Conservation (phyloP, 1,140 invertebrate genomes). For the Neomicropteryx cornuta region DNA sequence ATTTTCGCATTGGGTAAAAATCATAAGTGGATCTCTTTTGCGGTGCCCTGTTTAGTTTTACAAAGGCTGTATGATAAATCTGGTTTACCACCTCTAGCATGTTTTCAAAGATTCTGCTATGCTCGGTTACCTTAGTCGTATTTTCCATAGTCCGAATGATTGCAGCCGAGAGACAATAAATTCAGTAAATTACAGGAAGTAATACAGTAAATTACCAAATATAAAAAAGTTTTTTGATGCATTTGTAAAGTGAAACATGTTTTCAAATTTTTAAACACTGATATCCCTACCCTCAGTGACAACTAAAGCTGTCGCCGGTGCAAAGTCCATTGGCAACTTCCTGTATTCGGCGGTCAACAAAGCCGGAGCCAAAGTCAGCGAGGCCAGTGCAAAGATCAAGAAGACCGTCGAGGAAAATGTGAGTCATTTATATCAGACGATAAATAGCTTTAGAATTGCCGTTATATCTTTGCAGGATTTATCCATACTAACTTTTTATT, state of each 20-base stretch:
- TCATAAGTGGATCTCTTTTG: too few species aligned
- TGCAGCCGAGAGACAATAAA: too few species aligned
- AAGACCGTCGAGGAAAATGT: conserved; percentile 94
- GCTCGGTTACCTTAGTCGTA: too few species aligned
- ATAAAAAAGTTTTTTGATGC: not conserved
- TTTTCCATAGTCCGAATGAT: too few species aligned
- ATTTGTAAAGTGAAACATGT: conserved; percentile 1
- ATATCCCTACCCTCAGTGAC: conserved; percentile 52
- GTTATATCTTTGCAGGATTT: not conserved
- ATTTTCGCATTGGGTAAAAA: too few species aligned
- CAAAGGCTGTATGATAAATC: too few species aligned
- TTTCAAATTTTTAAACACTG: not conserved
- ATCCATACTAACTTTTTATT: not conserved
- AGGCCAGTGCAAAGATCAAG: conserved; percentile 88
- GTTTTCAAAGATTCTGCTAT: too few species aligned
- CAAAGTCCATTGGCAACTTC: conserved; percentile 86
- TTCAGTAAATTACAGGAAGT: too few species aligned
- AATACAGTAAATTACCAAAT: too few species aligned
- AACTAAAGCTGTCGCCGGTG: conserved; percentile 82
- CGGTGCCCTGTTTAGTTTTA: too few species aligned
- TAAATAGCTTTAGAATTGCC: not conserved
- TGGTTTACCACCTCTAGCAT: too few species aligned
- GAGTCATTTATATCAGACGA: conserved; percentile 32
- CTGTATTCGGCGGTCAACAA: conserved; percentile 85
- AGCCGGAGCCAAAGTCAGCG: conserved; percentile 84